These are phyloP conservation scores for Drosophila asahinai DNA, from an alignment of 1,140 invertebrate species.

Conservation along the genomic window DNA sequence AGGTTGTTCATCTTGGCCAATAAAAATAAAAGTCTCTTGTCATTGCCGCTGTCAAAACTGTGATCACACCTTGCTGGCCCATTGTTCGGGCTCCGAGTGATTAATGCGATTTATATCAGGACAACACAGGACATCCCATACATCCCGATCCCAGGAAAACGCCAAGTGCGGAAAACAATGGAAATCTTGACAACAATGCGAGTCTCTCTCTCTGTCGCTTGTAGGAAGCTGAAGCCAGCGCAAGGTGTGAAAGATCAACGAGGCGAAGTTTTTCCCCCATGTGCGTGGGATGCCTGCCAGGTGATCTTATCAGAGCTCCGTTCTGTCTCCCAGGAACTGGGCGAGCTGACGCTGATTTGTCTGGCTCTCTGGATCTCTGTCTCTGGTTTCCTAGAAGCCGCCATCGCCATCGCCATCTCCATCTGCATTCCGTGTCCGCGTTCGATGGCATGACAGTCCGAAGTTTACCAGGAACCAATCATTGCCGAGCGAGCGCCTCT, in stretches of 20 bases:
- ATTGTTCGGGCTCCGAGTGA: conserved; percentile 49
- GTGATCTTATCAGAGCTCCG: conserved; percentile 54
- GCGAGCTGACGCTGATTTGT: conserved; percentile 67
- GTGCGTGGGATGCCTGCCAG: conserved; percentile 41
- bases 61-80: conserved; percentile 65
- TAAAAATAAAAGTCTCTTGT: conserved; percentile 60
- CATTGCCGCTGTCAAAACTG: conserved; percentile 72
- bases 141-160: conserved; percentile 49
- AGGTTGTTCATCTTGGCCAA: conserved; percentile 41
- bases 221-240: conserved; percentile 29
- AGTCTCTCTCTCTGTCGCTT: conserved; percentile 11
- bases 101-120: conserved; percentile 78
- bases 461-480: conserved; percentile 78
- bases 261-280: conserved; percentile 17
- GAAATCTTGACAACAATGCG: conserved; percentile 31
- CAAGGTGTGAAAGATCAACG: conserved; percentile 74
- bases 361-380: conserved; percentile 34
- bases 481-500: conserved; percentile 58
- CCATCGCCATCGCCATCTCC: conserved; percentile 23
- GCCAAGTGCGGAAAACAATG: conserved; percentile 50
- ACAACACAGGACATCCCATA: conserved; percentile 34
- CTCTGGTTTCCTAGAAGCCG: conserved; percentile 41
- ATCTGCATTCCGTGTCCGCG: conserved; percentile 14
- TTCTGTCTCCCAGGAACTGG: conserved; percentile 46
- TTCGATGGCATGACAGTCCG: conserved; percentile 55